These are phyloP conservation scores for Passer montanus DNA, from an alignment of 2,113 vertebrate genomes.

Conservation along the genomic window DNA sequence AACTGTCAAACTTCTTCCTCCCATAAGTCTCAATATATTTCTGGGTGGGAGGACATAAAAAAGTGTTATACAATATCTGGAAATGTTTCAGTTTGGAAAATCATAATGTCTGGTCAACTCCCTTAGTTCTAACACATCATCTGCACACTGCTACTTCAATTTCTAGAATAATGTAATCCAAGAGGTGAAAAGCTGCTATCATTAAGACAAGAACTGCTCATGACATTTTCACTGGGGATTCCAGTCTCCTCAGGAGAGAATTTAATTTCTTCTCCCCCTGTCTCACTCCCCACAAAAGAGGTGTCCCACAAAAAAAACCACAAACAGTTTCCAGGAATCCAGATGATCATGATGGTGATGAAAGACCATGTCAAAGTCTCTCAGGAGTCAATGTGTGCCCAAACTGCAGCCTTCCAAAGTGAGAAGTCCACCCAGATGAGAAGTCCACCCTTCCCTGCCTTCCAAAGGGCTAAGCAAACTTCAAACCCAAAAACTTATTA, in stretches of 20 bases:
- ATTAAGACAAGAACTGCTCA: neutral
- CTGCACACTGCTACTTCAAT: neutral
- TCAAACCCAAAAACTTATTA: neutral
- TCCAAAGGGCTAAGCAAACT: neutral
- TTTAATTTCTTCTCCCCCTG: neutral
- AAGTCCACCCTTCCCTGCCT: neutral
- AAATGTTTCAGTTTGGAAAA: conserved; percentile 18
- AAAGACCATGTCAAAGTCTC: neutral
- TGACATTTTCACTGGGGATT: neutral
- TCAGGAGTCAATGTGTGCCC: neutral
- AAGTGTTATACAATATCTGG: conserved; percentile 26
- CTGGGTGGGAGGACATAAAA: conserved; percentile 1
- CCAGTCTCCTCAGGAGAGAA: neutral
- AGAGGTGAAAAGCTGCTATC: neutral
- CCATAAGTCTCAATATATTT: neutral
- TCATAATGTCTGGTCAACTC: neutral
- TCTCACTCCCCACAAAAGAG: neutral
- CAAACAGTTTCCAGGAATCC: neutral
- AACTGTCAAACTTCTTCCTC: conserved; percentile 23
- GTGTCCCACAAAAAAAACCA: neutral
- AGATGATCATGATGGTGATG: neutral
- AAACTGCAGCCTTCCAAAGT: neutral
- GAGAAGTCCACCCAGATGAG: neutral
- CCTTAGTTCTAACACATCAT: neutral
- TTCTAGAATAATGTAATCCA: neutral